phyloP scores from a whole-genome alignment of 1,140 invertebrate species.

The Drosophila tristis region DNA sequence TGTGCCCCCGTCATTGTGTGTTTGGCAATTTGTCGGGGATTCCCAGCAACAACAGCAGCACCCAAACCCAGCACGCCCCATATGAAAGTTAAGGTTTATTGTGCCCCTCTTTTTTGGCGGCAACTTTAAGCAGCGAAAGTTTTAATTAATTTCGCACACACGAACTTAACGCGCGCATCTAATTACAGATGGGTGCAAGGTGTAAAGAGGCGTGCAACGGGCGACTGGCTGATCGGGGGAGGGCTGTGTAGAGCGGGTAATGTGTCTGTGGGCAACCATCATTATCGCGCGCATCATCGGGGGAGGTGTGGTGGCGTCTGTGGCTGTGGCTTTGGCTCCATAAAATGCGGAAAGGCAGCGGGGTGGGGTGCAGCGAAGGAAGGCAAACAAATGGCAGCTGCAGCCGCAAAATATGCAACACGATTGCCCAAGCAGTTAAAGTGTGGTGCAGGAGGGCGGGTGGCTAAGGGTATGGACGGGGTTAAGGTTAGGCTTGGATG shows the following conservation, averaged over 20 bases:
- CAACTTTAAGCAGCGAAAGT: conserved; percentile 71
- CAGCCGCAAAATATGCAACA: conserved; percentile 77
- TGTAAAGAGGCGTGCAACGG: conserved; percentile 40
- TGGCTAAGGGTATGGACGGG: background rate
- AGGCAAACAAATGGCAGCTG: conserved; percentile 65
- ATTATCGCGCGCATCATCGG: conserved; percentile 57
- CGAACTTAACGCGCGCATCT: conserved; percentile 66
- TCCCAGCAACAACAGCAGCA: background rate
- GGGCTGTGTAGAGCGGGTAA: no score
- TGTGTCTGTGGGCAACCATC: conserved; percentile 77
- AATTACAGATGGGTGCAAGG: conserved; percentile 61
- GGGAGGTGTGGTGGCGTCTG: conserved; percentile 12
- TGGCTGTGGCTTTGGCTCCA: conserved; percentile 14
- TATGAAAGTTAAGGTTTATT: conserved; percentile 46
- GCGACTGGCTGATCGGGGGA: background rate
- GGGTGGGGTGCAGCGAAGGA: conserved; percentile 36
- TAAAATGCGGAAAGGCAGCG: conserved; percentile 45
- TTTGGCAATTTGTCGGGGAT: conserved; percentile 36
- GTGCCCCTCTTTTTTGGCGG: conserved; percentile 22
- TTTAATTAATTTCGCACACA: conserved; percentile 79
- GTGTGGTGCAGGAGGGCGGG: background rate
- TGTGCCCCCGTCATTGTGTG: conserved; percentile 22
- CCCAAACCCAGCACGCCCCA: conserved; percentile 24
- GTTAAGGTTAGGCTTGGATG: background rate
- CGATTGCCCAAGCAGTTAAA: conserved; percentile 43